A percentile compares a stretch with the other conserved stretches of the same genome.
Conservation (phyloP, 2,797 vertebrate genomes). For the Delichon dasypus region DNA sequence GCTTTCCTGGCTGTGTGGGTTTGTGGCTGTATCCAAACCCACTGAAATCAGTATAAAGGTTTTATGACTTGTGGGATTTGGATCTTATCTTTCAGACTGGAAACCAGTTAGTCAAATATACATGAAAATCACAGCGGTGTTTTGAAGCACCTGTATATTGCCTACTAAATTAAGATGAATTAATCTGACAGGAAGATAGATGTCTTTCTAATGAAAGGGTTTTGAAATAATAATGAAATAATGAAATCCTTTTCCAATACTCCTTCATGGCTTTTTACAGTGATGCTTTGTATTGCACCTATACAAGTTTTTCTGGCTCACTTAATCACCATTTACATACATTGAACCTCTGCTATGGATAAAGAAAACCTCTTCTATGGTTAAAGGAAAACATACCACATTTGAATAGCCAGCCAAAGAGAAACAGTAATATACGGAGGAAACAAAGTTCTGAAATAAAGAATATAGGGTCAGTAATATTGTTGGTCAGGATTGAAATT, state of each 20-base stretch:
- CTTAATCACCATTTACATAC: not conserved
- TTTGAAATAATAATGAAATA: too few species aligned
- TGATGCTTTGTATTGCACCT: fast-evolving
- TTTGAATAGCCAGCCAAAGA: not conserved
- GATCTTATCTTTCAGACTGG: not conserved
- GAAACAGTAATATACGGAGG: not conserved
- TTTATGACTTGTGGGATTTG: not conserved
- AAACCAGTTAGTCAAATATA: not conserved
- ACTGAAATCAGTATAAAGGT: not conserved
- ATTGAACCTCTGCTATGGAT: not conserved
- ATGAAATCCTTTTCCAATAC: not conserved
- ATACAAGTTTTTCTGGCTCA: not conserved
- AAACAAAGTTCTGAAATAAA: not conserved
- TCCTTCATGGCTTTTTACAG: not conserved
- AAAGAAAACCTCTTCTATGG: too few species aligned
- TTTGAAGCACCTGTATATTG: not conserved
- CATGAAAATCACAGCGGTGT: not conserved
- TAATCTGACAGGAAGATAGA: not conserved
- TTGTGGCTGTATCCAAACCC: not conserved
- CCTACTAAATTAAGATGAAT: not conserved
- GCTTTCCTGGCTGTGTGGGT: not conserved
- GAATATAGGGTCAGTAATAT: not conserved
- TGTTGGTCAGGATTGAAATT: not conserved
- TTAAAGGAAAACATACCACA: not conserved
- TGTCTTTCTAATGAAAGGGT: not conserved